Percentiles rank a stretch among this genome's conserved stretches.
phyloP scores from a whole-genome alignment of 2,797 vertebrate genomes.

The Sandelia bainsii region DNA sequence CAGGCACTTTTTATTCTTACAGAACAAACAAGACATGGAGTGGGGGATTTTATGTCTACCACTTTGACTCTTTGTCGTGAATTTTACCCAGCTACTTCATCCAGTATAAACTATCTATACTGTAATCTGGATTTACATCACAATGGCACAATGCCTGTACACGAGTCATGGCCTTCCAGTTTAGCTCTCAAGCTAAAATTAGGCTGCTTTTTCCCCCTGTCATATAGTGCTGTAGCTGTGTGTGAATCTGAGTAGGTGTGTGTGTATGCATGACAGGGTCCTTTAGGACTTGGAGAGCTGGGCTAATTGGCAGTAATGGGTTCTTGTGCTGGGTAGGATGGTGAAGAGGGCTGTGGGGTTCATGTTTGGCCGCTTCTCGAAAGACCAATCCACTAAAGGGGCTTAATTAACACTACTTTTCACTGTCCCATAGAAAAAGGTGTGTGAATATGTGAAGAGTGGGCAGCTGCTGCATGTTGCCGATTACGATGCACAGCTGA shows the following conservation, averaged over 20 bases:
- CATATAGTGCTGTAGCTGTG: constrained; percentile 26
- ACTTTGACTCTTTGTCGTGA: constrained; percentile 8
- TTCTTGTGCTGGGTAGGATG: constrained; percentile 53
- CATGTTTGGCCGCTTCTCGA: constrained; percentile 69
- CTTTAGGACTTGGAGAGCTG: constrained; percentile 67
- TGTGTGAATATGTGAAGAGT: neutral
- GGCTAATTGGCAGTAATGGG: constrained; percentile 78
- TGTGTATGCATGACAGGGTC: constrained; percentile 48
- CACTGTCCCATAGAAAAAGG: constrained; percentile 40
- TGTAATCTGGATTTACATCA: constrained; percentile 53
- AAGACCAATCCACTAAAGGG: constrained; percentile 68
- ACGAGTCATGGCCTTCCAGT: constrained; percentile 44
- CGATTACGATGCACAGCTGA: neutral
- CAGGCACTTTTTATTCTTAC: neutral
- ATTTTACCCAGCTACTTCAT: constrained; percentile 15
- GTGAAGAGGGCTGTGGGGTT: constrained; percentile 50
- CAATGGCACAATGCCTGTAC: constrained; percentile 27
- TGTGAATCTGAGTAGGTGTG: constrained; percentile 19
- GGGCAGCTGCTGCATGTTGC: constrained; percentile 20
- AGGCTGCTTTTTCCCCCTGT: constrained; percentile 39
- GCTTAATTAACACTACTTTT: constrained; percentile 68
- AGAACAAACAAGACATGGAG: neutral
- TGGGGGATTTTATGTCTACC: neutral
- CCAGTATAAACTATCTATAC: constrained; percentile 23
- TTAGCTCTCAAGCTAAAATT: constrained; percentile 49